Base-by-base conservation (phyloP, 1,140 invertebrate genomes). In the Ceratitis capitata region DNA sequence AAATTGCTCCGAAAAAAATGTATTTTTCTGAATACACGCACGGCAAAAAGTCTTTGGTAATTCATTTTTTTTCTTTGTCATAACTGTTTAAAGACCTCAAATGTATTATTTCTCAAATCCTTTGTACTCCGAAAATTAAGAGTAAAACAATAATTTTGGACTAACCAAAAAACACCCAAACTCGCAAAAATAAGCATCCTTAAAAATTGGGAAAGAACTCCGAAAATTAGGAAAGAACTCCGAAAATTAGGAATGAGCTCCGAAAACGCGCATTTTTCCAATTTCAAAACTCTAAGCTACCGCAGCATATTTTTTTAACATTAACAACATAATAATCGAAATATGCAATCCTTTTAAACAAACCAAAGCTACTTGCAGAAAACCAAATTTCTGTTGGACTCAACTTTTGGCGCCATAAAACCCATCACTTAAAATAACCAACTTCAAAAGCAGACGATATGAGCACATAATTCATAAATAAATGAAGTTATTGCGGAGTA, bases 381-480 rank as follows among this genome's bases (percentile, higher is more conserved):
- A 7, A n/a, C 6, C 51, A 2, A 56, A 56, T 23, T 56, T 23
- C 19, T n/a, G 23, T 56, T 56, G 51, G 51, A 1, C 6, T 69
- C 32, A 2, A 6, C 16, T 16, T 35, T 35, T 29, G 29, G 32
- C 61, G 16, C 29, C 29, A 64, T 64, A 5, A 32, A 64, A 32
- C 4, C 29, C 58, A 26, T 61, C 1, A 7, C 58, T 61, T 6
- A 61, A 29, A 69, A 39, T 69, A 39, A 74, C 35, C 19, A 45
- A 0, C 39, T 64, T 35, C 35, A 14, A 64, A 35, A 16, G 42
- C n/a, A 78, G 12, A 78, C 69, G 45, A 78, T 78, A 78, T 78
- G 45, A 47, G 45, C 69, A 23, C 69, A 78, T 47, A 78, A 78
- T 45, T 78, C 39, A 45, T 78, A 47, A 45, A 78, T 78, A 45